Conservation (phyloP, 2,888 invertebrate species). For the Brachynemurus nebulosus region DNA sequence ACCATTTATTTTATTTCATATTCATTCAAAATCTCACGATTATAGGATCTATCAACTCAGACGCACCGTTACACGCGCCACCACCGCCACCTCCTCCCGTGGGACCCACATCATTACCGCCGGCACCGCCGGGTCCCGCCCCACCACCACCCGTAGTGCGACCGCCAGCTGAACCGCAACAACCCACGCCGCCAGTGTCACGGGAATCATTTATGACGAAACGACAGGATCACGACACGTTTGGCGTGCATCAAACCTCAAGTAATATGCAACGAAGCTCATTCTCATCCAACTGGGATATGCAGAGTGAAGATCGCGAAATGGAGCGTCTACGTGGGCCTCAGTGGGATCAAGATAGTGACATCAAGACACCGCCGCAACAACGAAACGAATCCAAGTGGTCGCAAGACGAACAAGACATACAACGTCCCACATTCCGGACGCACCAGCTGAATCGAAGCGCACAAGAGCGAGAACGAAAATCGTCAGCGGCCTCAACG, state of each 20-base stretch:
- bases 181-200: slow-evolving; percentile 48
- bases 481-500: slow-evolving; percentile 62
- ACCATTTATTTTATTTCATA: too few relatives aligned
- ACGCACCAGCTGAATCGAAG: slow-evolving; percentile 46
- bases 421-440: slow-evolving; percentile 48
- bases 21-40: too few relatives aligned
- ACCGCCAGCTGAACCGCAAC: slow-evolving; percentile 27
- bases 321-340: not conserved
- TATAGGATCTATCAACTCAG: slow-evolving; percentile 10
- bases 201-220: slow-evolving; percentile 52
- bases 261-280: slow-evolving; percentile 30
- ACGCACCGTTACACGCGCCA: slow-evolving; percentile 24
- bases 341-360: slow-evolving; percentile 7
- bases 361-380: slow-evolving; percentile 28
- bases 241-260: slow-evolving; percentile 53
- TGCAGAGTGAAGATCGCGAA: slow-evolving; percentile 22
- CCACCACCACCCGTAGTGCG: slow-evolving; percentile 41
- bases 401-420: slow-evolving; percentile 16
- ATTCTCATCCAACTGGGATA: slow-evolving; percentile 33
- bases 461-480: slow-evolving; percentile 52
- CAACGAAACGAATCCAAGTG: slow-evolving; percentile 20
- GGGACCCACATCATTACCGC: slow-evolving; percentile 38
- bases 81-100: slow-evolving; percentile 52
- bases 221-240: slow-evolving; percentile 56
- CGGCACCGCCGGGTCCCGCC: slow-evolving; percentile 43